Evolutionary conservation across 2,797 vertebrate species (phyloP).

Genomic region (Cichlasoma orientale): DNA sequence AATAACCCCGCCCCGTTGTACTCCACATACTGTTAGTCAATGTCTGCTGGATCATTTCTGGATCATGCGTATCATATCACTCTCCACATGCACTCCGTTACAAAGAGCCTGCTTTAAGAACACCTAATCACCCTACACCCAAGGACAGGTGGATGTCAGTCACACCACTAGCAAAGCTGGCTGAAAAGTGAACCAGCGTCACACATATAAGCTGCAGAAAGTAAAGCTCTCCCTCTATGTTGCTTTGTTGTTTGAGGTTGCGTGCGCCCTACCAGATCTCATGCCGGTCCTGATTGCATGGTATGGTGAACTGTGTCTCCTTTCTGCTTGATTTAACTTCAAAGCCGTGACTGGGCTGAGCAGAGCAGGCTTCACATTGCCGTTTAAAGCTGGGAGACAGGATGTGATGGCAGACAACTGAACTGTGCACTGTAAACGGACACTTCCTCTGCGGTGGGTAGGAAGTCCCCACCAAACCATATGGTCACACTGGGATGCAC

Average conservation of each 20-base stretch:
- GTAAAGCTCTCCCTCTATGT: slow-evolving; percentile 13
- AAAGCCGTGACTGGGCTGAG: slow-evolving; percentile 56
- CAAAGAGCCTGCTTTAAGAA: slow-evolving; percentile 51
- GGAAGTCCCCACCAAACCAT: slow-evolving; percentile 72
- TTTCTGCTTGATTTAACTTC: slow-evolving; percentile 72
- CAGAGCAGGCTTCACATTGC: slow-evolving; percentile 37
- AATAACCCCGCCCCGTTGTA: slow-evolving; percentile 73
- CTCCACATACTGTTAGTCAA: slow-evolving; percentile 60
- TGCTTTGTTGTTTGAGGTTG: slow-evolving; percentile 36
- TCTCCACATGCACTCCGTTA: slow-evolving; percentile 52
- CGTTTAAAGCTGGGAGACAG: slow-evolving; percentile 61
- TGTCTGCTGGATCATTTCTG: slow-evolving; percentile 65
- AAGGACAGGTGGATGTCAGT: slow-evolving; percentile 68
- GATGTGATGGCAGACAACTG: slow-evolving; percentile 69
- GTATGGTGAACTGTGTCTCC: slow-evolving; percentile 59
- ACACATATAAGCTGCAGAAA: neutral
- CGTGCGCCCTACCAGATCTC: slow-evolving; percentile 27
- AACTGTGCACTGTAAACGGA: slow-evolving; percentile 72
- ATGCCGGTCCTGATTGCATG: slow-evolving; percentile 59
- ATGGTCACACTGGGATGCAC: slow-evolving; percentile 70
- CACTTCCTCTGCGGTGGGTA: slow-evolving; percentile 72
- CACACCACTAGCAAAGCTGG: slow-evolving; percentile 11
- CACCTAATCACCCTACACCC: slow-evolving; percentile 48
- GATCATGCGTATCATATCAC: slow-evolving; percentile 66
- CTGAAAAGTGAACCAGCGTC: neutral